Evolutionary conservation across 2,113 vertebrate species (phyloP).

Genomic region (Coptodon bakossiorum): DNA sequence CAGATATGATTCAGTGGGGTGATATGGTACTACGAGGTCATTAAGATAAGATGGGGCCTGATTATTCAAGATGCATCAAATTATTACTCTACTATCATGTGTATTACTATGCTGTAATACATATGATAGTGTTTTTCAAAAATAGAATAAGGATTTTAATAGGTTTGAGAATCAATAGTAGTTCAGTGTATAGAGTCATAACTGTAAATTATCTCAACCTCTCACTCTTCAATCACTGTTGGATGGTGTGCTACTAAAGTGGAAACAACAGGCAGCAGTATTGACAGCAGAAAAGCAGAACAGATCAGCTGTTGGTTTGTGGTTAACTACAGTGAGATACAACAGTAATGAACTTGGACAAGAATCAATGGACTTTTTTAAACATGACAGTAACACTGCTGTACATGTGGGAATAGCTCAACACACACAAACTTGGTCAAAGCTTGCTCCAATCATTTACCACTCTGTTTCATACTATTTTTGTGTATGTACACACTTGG

Average conservation of each 20-base stretch:
- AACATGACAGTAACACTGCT: neutral
- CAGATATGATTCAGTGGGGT: rapidly evolving
- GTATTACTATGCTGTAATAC: neutral
- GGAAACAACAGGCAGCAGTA: neutral
- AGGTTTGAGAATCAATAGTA: neutral
- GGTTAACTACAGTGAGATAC: neutral
- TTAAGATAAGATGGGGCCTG: neutral
- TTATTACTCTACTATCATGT: neutral
- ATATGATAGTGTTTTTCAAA: neutral
- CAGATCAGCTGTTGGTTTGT: neutral
- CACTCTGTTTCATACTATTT: neutral
- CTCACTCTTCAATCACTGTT: neutral
- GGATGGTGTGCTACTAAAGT: neutral
- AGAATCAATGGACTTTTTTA: neutral
- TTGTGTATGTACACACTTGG: neutral
- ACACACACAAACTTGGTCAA: neutral
- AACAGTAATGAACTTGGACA: conserved; percentile 5
- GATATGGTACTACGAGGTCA: neutral
- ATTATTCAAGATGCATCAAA: neutral
- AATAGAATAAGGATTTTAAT: neutral
- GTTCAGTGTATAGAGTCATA: neutral
- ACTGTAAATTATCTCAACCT: neutral
- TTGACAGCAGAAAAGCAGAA: neutral
- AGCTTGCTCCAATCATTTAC: conserved; percentile 11
- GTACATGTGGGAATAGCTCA: neutral